Percentiles rank a stretch among this genome's conserved stretches.
phyloP scores from a whole-genome alignment of 2,797 vertebrate genomes.

The Petrocephalus sullivani region DNA sequence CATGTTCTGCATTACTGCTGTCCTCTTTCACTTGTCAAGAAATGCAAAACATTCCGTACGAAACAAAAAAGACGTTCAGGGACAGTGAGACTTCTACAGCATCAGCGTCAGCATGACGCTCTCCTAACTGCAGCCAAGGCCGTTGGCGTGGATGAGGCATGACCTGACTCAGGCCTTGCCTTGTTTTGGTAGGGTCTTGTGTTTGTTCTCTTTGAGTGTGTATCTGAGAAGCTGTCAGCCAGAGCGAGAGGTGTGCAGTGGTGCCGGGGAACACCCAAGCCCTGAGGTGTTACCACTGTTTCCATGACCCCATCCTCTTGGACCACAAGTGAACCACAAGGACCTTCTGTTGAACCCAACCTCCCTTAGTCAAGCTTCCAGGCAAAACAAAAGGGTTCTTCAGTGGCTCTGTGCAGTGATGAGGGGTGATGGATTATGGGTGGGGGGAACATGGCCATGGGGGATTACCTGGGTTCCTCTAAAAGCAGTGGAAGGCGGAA shows the following conservation, averaged over 20 bases:
- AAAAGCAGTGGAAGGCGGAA: conserved; percentile 77
- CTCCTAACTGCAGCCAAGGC: background rate
- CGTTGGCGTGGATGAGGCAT: background rate
- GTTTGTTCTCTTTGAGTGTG: background rate
- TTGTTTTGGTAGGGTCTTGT: background rate
- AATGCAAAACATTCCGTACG: background rate
- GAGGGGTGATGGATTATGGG: background rate
- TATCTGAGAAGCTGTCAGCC: conserved; percentile 2
- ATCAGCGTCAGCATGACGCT: background rate
- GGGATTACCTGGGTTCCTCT: conserved; percentile 83
- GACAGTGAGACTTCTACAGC: background rate
- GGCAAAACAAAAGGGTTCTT: background rate
- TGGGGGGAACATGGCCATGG: background rate
- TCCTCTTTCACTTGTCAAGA: conserved; percentile 16
- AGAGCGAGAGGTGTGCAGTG: background rate
- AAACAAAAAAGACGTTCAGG: conserved; percentile 5
- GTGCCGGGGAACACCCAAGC: conserved; percentile 24
- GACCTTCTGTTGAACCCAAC: background rate
- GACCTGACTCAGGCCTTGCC: background rate
- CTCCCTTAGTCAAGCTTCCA: background rate
- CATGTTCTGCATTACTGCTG: background rate
- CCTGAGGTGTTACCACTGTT: background rate
- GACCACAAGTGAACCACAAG: conserved; percentile 21
- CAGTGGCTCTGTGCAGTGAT: background rate
- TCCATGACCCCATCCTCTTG: background rate